Base-by-base conservation (phyloP, 2,888 invertebrate species). In the Anodontia alba region DNA sequence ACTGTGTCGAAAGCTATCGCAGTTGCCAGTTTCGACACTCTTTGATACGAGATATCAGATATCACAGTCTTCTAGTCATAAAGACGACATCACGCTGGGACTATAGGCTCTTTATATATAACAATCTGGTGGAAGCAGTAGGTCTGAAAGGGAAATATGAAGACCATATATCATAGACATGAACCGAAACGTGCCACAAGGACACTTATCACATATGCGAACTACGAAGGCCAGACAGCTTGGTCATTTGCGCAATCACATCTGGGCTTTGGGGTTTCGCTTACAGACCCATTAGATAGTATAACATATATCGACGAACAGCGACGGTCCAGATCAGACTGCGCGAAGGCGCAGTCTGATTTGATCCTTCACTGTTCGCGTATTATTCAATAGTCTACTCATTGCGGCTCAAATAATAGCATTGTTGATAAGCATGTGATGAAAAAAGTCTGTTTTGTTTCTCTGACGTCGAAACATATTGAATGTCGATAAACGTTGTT, bases 401-500 rank as follows among this genome's bases (percentile, higher is more conserved):
- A n/a, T n/a, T n/a, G n/a, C n/a, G n/a, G n/a, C n/a, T n/a, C n/a
- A n/a, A 62, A 62, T 62, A 62, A 62, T 62, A 62, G 26, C 33
- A 62, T 31, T 12, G 29, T 33, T 62, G 62, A 62, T 62, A 62
- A 62, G 62, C 62, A n/a, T n/a, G 62, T 62, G 62, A 62, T 33
- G 62, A 62, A 23, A 62, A n/a, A 29, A 62, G 17, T 62, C 31
- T 33, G 33, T 62, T 62, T 33, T 33, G 62, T 33, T 62, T 62
- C 23, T 62, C 33, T 62, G 62, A 62, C 62, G 62, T 62, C 5
- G 17, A 31, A 33, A 17, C 33, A 62, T 62, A 62, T 62, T 62
- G 62, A 62, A 62, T 62, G 62, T 62, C 62, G 62, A 62, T 62
- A 62, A 62, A 62, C 10, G n/a, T 62, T 62, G n/a, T 20, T 7